phyloP scores from a whole-genome alignment of 2,113 vertebrate species.

The Ancistrus triradiatus region DNA sequence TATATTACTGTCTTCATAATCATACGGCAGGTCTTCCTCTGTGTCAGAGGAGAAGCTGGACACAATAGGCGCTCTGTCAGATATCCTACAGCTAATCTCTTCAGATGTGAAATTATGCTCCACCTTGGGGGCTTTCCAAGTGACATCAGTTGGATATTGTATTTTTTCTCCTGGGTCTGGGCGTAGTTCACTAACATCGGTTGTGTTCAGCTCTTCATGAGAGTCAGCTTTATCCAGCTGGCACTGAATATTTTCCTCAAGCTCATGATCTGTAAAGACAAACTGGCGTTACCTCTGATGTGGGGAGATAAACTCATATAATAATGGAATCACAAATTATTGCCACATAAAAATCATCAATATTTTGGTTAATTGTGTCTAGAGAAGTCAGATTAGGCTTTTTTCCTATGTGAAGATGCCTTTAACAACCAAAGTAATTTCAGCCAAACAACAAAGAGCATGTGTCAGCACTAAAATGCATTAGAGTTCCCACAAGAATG shows the following conservation, averaged over 20 bases:
- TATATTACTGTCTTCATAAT: slow-evolving; percentile 38
- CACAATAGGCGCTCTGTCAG: slow-evolving; percentile 44
- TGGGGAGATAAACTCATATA: not conserved
- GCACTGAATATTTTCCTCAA: slow-evolving; percentile 11
- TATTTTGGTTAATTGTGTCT: too few relatives aligned
- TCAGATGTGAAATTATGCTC: slow-evolving; percentile 33
- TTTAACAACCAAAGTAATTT: too few relatives aligned
- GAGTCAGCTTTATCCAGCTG: slow-evolving; percentile 1
- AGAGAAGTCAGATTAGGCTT: too few relatives aligned
- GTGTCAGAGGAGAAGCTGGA: slow-evolving; percentile 46
- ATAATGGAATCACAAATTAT: not conserved
- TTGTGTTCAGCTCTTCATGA: slow-evolving; percentile 5
- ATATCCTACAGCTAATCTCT: slow-evolving; percentile 54
- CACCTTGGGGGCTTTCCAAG: slow-evolving; percentile 17
- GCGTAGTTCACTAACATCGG: slow-evolving; percentile 4
- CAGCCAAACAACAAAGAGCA: too few relatives aligned
- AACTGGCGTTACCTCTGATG: not conserved
- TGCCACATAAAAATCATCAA: too few relatives aligned
- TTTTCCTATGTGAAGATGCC: too few relatives aligned
- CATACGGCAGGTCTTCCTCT: slow-evolving; percentile 38
- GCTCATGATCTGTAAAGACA: slow-evolving; percentile 32
- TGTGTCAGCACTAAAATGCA: too few relatives aligned
- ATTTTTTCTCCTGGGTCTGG: slow-evolving; percentile 15
- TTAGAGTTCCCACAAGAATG: too few relatives aligned
- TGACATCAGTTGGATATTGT: slow-evolving; percentile 2